Conservation (phyloP, 2,797 vertebrate species). For the Hypotaenidia philippensis region DNA sequence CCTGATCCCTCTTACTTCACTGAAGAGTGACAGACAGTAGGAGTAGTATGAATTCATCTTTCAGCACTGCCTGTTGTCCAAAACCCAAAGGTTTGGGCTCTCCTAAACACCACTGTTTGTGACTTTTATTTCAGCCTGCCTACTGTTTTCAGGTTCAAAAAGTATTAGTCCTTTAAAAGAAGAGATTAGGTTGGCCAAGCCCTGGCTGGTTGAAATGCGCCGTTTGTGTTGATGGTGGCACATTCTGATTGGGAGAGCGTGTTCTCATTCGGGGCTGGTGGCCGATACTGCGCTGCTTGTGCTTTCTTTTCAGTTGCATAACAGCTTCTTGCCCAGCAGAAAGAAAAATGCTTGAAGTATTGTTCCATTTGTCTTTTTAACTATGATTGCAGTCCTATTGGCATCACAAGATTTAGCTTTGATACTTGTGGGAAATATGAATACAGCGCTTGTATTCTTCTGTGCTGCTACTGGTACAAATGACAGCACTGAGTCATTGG, state of each 20-base stretch:
- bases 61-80: fast-evolving
- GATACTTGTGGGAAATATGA: constrained; percentile 52
- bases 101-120: not conserved
- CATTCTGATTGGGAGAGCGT: constrained; percentile 24
- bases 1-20: fast-evolving
- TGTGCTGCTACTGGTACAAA: not conserved
- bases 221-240: constrained; percentile 49
- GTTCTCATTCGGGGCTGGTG: not conserved
- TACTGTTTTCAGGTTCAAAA: not conserved
- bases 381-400: constrained; percentile 60
- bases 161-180: constrained; percentile 19
- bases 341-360: not conserved
- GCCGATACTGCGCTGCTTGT: not conserved
- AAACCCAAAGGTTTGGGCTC: not conserved
- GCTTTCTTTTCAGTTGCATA: not conserved
- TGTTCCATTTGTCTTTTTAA: constrained; percentile 51
- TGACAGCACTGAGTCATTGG: not conserved
- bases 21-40: not conserved
- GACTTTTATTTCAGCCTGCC: not conserved
- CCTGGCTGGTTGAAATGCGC: not conserved
- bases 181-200: constrained; percentile 4
- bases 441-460: constrained; percentile 41
- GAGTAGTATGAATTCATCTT: not conserved
- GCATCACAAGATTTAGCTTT: constrained; percentile 66
- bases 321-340: constrained; percentile 22